phyloP scores from a whole-genome alignment of 64 coral and sea anemone genomes.

The Astreopora myriophthalma region DNA sequence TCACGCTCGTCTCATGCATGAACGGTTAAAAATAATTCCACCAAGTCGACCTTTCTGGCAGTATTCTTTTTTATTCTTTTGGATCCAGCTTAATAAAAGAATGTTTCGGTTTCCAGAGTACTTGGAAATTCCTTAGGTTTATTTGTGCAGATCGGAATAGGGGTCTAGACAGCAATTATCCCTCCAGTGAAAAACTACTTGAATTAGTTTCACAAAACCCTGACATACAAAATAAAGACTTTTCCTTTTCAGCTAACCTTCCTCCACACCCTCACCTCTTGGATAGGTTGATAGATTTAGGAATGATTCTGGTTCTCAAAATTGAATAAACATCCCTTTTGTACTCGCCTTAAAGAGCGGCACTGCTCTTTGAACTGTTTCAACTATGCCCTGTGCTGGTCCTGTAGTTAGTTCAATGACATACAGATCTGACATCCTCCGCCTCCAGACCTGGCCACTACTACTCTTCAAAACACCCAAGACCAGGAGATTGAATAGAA shows the following conservation, averaged over 20 bases:
- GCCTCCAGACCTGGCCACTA: slow-evolving; percentile 85
- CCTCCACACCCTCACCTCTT: background rate
- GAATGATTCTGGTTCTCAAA: background rate
- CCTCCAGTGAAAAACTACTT: too few species aligned
- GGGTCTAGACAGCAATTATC: too few species aligned
- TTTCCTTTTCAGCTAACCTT: too few species aligned
- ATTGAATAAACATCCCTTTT: background rate
- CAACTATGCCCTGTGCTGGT: background rate
- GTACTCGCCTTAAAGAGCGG: background rate
- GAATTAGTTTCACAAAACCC: too few species aligned
- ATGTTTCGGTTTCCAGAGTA: too few species aligned
- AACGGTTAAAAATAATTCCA: background rate
- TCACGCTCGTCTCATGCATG: background rate
- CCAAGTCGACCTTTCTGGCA: too few species aligned
- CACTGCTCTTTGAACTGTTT: background rate
- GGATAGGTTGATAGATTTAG: background rate
- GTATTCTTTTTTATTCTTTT: too few species aligned
- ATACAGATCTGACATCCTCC: slow-evolving; percentile 82
- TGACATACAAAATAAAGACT: too few species aligned
- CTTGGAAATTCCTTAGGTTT: too few species aligned
- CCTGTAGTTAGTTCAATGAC: slow-evolving; percentile 79
- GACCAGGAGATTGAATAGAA: slow-evolving; percentile 85
- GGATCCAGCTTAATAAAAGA: too few species aligned
- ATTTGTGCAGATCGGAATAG: too few species aligned
- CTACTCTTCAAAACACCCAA: slow-evolving; percentile 69